Conservation (phyloP, 2,113 vertebrate species). For the Glareola pratincola region DNA sequence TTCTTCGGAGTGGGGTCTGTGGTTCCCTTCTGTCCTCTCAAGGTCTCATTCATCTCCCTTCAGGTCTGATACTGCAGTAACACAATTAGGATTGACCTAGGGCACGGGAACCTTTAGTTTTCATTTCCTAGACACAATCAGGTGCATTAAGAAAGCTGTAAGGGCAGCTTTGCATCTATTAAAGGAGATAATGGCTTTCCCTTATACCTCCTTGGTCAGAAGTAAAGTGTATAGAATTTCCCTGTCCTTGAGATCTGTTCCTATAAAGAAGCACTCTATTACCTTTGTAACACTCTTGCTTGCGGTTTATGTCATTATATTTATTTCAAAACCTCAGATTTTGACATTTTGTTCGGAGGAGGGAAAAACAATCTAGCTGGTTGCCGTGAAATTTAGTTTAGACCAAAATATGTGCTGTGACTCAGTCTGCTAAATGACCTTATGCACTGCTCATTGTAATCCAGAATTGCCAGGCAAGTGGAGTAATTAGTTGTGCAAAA, state of each 20-base stretch:
- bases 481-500: constrained; percentile 61
- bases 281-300: not conserved
- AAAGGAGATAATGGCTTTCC: not conserved
- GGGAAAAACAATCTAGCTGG: constrained; percentile 1
- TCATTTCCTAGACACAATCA: not conserved
- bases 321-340: constrained; percentile 1
- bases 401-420: constrained; percentile 29
- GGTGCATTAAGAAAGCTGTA: not conserved
- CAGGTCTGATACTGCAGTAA: not conserved
- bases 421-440: constrained; percentile 54
- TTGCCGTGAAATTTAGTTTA: constrained; percentile 33
- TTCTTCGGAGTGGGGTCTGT: not conserved
- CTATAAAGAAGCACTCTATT: not conserved
- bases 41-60: not conserved
- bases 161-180: not conserved
- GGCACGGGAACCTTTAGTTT: not conserved
- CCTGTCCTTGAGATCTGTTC: not conserved
- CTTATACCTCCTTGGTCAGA: not conserved
- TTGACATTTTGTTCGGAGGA: constrained; percentile 16
- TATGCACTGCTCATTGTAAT: constrained; percentile 30
- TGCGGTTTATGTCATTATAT: not conserved
- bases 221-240: not conserved
- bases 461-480: constrained; percentile 37
- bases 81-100: constrained; percentile 7
- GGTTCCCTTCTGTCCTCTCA: not conserved